phyloP scores from a whole-genome alignment of 2,797 vertebrate genomes.

The Lycodopsis pacificus region DNA sequence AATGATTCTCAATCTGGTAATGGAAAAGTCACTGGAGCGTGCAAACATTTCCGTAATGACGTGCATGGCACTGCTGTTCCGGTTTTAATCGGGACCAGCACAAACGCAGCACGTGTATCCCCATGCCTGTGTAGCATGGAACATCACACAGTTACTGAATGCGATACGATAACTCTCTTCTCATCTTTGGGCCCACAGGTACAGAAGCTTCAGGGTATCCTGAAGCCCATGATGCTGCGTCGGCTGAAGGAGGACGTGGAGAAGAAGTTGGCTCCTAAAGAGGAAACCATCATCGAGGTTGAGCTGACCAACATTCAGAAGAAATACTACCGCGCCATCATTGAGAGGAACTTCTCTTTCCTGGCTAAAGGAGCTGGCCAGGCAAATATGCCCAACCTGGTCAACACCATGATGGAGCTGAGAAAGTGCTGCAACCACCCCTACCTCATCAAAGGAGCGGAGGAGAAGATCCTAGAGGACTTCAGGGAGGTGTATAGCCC shows the following conservation, averaged over 20 bases:
- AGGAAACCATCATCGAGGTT: slow-evolving; percentile 99
- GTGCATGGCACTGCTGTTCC: neutral
- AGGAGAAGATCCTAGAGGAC: slow-evolving; percentile 98
- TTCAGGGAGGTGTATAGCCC: slow-evolving; percentile 94
- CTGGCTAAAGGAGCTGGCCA: slow-evolving; percentile 97
- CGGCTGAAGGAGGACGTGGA: slow-evolving; percentile 98
- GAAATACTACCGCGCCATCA: slow-evolving; percentile 97
- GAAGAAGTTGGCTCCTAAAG: slow-evolving; percentile 98
- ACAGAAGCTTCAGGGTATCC: slow-evolving; percentile 96
- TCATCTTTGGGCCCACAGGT: slow-evolving; percentile 85
- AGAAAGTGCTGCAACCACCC: slow-evolving; percentile 99
- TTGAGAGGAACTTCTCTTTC: slow-evolving; percentile 99
- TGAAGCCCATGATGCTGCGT: slow-evolving; percentile 99
- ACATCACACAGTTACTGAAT: neutral
- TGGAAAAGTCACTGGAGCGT: neutral
- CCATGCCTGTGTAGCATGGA: neutral
- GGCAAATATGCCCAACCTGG: slow-evolving; percentile 97
- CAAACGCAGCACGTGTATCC: neutral
- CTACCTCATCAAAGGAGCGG: slow-evolving; percentile 99
- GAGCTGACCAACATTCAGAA: slow-evolving; percentile 99
- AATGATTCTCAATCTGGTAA: neutral
- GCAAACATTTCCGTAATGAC: neutral
- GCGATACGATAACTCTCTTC: neutral
- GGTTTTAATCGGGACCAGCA: neutral
- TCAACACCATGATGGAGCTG: slow-evolving; percentile 99